Evolutionary conservation across 2,888 invertebrate species (phyloP).

Genomic region (Bruchidius siliquastri): DNA sequence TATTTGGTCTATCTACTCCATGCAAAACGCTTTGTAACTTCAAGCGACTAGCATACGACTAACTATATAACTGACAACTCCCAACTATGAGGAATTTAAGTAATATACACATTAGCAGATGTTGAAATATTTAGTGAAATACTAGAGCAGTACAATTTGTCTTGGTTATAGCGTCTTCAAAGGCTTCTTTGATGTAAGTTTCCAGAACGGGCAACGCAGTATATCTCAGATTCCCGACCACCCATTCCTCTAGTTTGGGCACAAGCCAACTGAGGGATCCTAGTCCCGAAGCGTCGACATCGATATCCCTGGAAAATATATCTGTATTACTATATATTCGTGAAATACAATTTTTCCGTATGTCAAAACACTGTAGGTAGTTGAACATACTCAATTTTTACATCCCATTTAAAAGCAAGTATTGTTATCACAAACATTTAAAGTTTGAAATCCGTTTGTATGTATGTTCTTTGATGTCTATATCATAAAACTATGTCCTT

Average conservation of each 20-base stretch:
- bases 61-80: too few species aligned
- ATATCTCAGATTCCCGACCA: slow-evolving; percentile 36
- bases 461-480: too few species aligned
- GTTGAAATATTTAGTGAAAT: neutral
- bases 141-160: slow-evolving; percentile 16
- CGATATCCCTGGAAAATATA: slow-evolving; percentile 36
- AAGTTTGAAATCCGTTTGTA: too few species aligned
- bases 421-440: too few species aligned
- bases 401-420: too few species aligned
- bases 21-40: too few species aligned
- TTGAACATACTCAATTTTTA: too few species aligned
- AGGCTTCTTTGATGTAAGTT: slow-evolving; percentile 32
- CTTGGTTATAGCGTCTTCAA: slow-evolving; percentile 33
- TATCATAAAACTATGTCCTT: too few species aligned
- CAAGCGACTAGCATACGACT: too few species aligned
- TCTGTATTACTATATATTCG: neutral
- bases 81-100: neutral
- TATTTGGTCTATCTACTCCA: too few species aligned
- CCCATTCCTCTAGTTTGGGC: slow-evolving; percentile 34
- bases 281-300: slow-evolving; percentile 38
- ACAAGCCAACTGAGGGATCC: slow-evolving; percentile 41
- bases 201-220: slow-evolving; percentile 32
- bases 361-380: too few species aligned
- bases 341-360: neutral
- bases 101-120: neutral